These are phyloP conservation scores for Volucella bombylans DNA, from an alignment of 2,888 invertebrate genomes.

Conservation along the genomic window DNA sequence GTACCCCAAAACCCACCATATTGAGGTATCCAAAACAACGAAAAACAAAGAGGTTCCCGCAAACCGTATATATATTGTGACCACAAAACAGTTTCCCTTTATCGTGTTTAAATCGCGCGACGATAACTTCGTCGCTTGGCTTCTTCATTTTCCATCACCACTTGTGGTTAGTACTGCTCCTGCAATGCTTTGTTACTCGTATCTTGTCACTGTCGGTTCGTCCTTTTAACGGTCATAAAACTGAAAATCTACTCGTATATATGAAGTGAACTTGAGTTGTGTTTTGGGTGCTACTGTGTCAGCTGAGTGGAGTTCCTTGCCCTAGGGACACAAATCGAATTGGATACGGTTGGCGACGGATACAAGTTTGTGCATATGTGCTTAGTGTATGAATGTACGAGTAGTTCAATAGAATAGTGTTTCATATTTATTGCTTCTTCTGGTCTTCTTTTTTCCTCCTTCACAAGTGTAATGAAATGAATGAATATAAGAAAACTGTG, in stretches of 20 bases:
- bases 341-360: slow-evolving; percentile 25
- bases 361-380: slow-evolving; percentile 17
- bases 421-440: slow-evolving; percentile 11
- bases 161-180: not conserved
- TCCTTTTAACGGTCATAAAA: slow-evolving; percentile 24
- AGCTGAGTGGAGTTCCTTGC: slow-evolving; percentile 36
- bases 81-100: slow-evolving; percentile 30
- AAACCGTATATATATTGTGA: slow-evolving; percentile 36
- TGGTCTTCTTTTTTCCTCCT: not conserved
- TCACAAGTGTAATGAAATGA: not conserved
- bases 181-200: not conserved
- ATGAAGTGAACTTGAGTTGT: slow-evolving; percentile 27
- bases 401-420: slow-evolving; percentile 4
- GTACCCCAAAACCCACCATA: no score
- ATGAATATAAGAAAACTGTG: not conserved
- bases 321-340: slow-evolving; percentile 21
- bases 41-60: slow-evolving; percentile 45
- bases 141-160: not conserved
- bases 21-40: slow-evolving; percentile 29
- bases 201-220: slow-evolving; percentile 23
- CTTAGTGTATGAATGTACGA: slow-evolving; percentile 12
- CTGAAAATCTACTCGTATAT: slow-evolving; percentile 30
- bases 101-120: slow-evolving; percentile 46
- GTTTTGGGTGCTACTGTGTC: slow-evolving; percentile 14
- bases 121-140: slow-evolving; percentile 17